Conservation (phyloP, 2,797 vertebrate species). For the Novumbra hubbsi region DNA sequence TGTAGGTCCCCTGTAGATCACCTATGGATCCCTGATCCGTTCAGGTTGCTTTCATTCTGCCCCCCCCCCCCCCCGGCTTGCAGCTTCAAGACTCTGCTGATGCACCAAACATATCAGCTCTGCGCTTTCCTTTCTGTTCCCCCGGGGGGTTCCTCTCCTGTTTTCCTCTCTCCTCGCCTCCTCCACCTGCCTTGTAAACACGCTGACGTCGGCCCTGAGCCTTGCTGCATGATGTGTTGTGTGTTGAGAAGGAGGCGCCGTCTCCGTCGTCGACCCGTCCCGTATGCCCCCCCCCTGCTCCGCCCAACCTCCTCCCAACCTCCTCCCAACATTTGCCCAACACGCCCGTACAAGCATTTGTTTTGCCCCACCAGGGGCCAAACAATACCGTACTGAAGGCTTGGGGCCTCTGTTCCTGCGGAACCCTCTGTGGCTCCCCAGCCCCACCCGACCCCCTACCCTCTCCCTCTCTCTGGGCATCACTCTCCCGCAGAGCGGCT, state of each 20-base stretch:
- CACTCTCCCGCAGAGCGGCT: background rate
- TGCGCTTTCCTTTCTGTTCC: background rate
- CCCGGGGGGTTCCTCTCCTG: background rate
- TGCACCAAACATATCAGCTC: slow-evolving; percentile 21
- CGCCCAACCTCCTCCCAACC: background rate
- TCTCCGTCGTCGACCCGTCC: background rate
- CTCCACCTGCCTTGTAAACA: background rate
- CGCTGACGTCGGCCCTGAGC: background rate
- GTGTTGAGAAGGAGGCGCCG: too few relatives aligned
- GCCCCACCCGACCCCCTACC: background rate
- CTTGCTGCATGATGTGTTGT: background rate
- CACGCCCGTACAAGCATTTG: background rate
- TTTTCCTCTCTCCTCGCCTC: background rate
- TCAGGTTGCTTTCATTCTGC: background rate
- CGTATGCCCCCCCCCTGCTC: background rate
- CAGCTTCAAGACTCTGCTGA: background rate
- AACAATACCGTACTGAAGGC: background rate
- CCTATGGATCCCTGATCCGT: background rate
- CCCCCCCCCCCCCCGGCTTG: background rate
- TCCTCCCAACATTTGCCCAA: too few relatives aligned
- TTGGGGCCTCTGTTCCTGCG: background rate
- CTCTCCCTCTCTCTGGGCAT: background rate
- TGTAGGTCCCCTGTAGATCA: background rate
- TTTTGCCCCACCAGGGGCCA: background rate
- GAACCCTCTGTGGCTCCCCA: background rate